These are phyloP conservation scores for Rhagium mordax DNA, from an alignment of 2,888 invertebrate genomes.

Conservation along the genomic window DNA sequence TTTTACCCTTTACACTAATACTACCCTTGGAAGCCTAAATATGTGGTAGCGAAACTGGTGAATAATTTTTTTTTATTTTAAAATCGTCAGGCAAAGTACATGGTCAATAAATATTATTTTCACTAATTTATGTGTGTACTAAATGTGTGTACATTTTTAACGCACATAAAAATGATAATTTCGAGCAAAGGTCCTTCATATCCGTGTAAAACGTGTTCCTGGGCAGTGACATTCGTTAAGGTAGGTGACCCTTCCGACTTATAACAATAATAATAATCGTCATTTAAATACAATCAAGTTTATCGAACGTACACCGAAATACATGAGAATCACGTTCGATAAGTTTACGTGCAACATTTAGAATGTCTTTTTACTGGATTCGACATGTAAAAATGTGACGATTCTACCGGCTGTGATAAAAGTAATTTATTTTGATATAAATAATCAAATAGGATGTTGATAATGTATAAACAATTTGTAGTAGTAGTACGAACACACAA, in stretches of 20 bases:
- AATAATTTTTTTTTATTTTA: too few species aligned
- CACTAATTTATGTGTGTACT: not conserved
- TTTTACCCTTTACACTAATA: too few species aligned
- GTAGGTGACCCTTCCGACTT: slow-evolving; percentile 8
- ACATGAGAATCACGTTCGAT: slow-evolving; percentile 9
- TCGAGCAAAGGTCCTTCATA: not conserved
- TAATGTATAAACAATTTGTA: not conserved
- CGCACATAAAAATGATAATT: not conserved
- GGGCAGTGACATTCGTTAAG: slow-evolving; percentile 4
- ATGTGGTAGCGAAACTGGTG: too few species aligned
- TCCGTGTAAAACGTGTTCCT: slow-evolving; percentile 18
- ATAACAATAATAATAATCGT: slow-evolving; percentile 21
- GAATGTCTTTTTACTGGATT: not conserved
- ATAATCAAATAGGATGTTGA: not conserved
- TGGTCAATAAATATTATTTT: too few species aligned
- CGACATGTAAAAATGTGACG: not conserved
- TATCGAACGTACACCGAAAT: slow-evolving; percentile 6
- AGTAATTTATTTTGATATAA: not conserved
- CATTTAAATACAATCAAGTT: slow-evolving; percentile 36
- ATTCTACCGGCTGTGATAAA: not conserved
- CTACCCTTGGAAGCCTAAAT: too few species aligned
- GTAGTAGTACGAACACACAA: not conserved
- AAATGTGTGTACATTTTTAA: not conserved
- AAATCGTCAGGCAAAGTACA: too few species aligned
- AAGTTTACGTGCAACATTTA: not conserved